Base-by-base conservation (phyloP, 2,113 vertebrate species). In the Vulpes lagopus region DNA sequence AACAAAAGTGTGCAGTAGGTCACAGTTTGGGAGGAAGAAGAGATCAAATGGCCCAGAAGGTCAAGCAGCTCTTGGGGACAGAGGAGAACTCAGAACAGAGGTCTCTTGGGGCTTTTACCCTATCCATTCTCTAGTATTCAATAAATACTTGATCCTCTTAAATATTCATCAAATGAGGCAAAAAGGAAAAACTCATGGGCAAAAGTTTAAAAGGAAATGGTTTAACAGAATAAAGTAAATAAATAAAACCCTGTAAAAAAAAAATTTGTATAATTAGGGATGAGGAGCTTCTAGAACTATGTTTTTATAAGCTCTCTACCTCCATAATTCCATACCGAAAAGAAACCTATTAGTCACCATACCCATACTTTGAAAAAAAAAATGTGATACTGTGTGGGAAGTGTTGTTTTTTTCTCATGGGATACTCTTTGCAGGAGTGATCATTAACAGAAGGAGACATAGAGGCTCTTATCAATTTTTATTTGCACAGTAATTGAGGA, bases 331-430 rank as follows among this genome's bases (percentile, higher is more conserved):
- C 62, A 79, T 25, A 51, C 38, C 82, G 91, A 51, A 94, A 87
- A 96, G 71, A 89, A 88, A 89, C 3, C 43, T 85, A 32, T 82
- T 94, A 93, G 49, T 97, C 93, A 95, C 51, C 11, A 59, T 10
- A 57, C 1, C 4, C 14, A 78, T 93, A 78, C 51, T 96, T 91
- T 88, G 81, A 92, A 96, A 92, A 83, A 85, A 67, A 90, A 89
- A 87, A 89, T 62, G 59, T 84, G 62, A 81, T 65, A 17, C 17
- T 94, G 15, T 93, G 62, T 64, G 32, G 80, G 65, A 97, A 10
- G 91, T 49, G 17, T 20, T 80, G 2, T 0, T 8, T 74, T 71
- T 86, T n/a, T 51, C 38, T 86, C 82, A 85, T 91, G 78, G 81
- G 84, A 92, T 85, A 73, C 38, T 91, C 35, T 96, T 74, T 89